These are phyloP conservation scores for Acrobeloides nanus DNA, from an alignment of 2,888 invertebrate species.

Conservation along the genomic window DNA sequence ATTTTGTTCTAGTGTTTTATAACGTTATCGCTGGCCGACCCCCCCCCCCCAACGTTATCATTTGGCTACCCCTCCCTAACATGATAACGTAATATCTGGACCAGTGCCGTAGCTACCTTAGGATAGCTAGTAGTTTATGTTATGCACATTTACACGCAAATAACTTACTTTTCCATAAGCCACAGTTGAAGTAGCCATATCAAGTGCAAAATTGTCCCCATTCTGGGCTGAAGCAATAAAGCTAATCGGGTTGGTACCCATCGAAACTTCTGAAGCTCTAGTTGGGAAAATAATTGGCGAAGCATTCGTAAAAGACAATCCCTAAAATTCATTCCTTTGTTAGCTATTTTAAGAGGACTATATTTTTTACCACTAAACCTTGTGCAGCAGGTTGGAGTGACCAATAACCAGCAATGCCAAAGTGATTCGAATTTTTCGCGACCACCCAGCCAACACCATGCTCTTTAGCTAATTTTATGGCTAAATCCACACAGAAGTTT, in stretches of 20 bases:
- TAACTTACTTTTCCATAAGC: slow-evolving; percentile 76
- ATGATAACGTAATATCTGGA: too few relatives aligned
- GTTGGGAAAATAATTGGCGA: slow-evolving; percentile 83
- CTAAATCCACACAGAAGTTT: slow-evolving; percentile 61
- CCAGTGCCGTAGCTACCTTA: too few relatives aligned
- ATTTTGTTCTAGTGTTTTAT: too few relatives aligned
- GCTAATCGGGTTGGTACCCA: slow-evolving; percentile 83
- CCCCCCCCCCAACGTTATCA: too few relatives aligned
- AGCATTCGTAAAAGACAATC: slow-evolving; percentile 82
- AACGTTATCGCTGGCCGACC: too few relatives aligned
- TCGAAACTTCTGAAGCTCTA: slow-evolving; percentile 62
- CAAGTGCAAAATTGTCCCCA: slow-evolving; percentile 68
- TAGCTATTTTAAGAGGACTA: too few relatives aligned
- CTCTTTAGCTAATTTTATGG: slow-evolving; percentile 69
- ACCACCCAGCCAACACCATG: slow-evolving; percentile 75
- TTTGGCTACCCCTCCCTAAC: too few relatives aligned
- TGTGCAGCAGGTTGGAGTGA: slow-evolving; percentile 59
- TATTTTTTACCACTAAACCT: slow-evolving; percentile 18
- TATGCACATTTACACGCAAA: not conserved
- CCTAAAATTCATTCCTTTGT: slow-evolving; percentile 55
- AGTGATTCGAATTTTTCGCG: slow-evolving; percentile 65
- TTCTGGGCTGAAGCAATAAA: slow-evolving; percentile 69
- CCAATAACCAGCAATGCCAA: slow-evolving; percentile 81
- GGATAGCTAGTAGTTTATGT: not conserved
- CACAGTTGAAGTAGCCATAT: slow-evolving; percentile 90